Evolutionary conservation across 2,888 invertebrate species (phyloP), one percentile per base, ranked within the genome.

Genomic region (Dendrolimus pini): DNA sequence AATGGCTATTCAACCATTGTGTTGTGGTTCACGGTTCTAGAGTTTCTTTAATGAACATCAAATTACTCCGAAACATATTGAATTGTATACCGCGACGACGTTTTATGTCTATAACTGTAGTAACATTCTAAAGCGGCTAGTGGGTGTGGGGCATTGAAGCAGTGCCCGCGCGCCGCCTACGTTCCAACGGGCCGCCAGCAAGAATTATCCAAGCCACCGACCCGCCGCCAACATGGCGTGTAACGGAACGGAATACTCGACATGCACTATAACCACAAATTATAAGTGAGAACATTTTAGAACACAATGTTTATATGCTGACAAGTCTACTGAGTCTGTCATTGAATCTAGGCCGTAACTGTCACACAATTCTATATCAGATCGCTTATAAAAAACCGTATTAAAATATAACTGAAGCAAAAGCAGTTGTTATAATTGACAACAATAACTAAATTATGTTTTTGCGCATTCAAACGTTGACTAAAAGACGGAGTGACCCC

Each of bases 1-100:
- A 89, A 89, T 89, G 89, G 87, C 86, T 82, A 90, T 89, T 90
- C 89, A 90, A 82, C 89, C 89, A 89, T 90, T 90, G 89, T 90
- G 83, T 88, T 88, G 85, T 86, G 85, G 88, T 89, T 89, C 89
- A 89, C 89, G 90, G 89, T 89, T 87, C 81, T 88, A 85, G 84
- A 82, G 85, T 82, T 87, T 85, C 89, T 89, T 82, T 90, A 90
- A 90, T 89, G 90, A 89, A 89, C 90, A 85, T 85, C 88, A 89
- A 90, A 89, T 90, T 89, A 88, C 87, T 81, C 82, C 75, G 82
- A 88, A 89, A 88, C 87, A 88, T 89, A 90, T 90, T 89, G 90
- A 89, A 90, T 89, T 88, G 89, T 88, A 71, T 81, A 75, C 78
- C 76, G 80, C 85, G 86, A 83, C 85, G 87, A 85, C 85, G 85